Conservation (phyloP, 2,113 vertebrate species). For the Haplochromis burtoni region DNA sequence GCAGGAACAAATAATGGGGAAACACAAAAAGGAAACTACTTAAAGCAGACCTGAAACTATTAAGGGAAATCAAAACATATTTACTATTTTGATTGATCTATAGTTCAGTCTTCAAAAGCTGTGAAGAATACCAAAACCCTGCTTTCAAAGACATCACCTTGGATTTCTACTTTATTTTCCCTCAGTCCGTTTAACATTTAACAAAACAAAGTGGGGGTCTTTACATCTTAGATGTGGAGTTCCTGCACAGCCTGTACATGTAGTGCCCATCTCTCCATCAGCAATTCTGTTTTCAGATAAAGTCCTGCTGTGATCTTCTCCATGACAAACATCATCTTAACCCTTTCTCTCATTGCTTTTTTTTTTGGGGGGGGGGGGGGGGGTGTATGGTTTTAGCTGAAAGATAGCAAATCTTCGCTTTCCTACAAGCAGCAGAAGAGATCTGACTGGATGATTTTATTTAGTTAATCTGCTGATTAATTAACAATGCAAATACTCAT, state of each 20-base stretch:
- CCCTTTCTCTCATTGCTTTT: neutral
- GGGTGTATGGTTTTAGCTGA: neutral
- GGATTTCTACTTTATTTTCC: neutral
- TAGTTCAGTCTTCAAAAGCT: neutral
- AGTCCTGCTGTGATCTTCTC: neutral
- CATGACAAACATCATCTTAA: neutral
- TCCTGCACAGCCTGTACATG: neutral
- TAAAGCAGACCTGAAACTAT: neutral
- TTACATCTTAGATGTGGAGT: neutral
- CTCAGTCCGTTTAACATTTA: neutral
- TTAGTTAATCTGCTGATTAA: neutral
- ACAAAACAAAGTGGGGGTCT: neutral
- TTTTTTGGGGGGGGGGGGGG: rapidly evolving
- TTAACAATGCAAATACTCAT: neutral
- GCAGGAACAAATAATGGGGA: neutral
- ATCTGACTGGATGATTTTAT: neutral
- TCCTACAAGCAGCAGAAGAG: neutral
- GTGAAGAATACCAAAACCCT: neutral
- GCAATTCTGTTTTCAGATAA: neutral
- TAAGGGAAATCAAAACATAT: neutral
- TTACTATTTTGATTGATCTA: neutral
- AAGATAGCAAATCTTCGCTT: neutral
- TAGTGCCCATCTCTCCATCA: neutral
- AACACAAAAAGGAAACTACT: neutral
- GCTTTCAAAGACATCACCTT: neutral